These are phyloP conservation scores for Tragelaphus strepsiceros DNA, from an alignment of 2,113 vertebrate species.

Conservation along the genomic window DNA sequence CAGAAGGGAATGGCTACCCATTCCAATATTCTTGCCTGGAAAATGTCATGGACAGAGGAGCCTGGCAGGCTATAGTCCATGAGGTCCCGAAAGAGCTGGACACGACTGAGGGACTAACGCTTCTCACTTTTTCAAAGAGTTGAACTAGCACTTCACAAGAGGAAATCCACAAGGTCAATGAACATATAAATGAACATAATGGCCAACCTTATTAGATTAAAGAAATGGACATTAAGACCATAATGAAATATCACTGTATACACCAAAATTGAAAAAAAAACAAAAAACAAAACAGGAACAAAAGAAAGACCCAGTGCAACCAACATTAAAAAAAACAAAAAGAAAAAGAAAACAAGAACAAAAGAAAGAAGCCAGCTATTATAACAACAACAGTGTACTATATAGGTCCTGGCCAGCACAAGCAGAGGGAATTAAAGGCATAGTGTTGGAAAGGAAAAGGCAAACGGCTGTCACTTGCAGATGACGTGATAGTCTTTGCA, in stretches of 20 bases:
- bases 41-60: background rate
- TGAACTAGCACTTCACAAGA: constrained; percentile 9
- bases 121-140: background rate
- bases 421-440: constrained; percentile 18
- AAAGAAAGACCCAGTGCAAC: background rate
- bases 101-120: fast-evolving
- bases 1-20: background rate
- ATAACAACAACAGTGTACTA: background rate
- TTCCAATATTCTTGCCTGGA: background rate
- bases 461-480: background rate
- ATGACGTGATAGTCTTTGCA: background rate
- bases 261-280: background rate
- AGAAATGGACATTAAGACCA: background rate
- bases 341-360: background rate
- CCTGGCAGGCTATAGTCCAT: background rate
- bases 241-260: background rate
- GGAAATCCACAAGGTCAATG: background rate
- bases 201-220: background rate
- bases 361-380: background rate
- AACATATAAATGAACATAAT: background rate
- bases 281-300: background rate
- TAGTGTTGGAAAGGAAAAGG: background rate
- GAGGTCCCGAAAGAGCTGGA: background rate
- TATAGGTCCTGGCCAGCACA: background rate
- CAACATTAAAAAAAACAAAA: background rate